Base-by-base conservation (phyloP, 2,113 vertebrate genomes). In the Oreochromis spilurus region DNA sequence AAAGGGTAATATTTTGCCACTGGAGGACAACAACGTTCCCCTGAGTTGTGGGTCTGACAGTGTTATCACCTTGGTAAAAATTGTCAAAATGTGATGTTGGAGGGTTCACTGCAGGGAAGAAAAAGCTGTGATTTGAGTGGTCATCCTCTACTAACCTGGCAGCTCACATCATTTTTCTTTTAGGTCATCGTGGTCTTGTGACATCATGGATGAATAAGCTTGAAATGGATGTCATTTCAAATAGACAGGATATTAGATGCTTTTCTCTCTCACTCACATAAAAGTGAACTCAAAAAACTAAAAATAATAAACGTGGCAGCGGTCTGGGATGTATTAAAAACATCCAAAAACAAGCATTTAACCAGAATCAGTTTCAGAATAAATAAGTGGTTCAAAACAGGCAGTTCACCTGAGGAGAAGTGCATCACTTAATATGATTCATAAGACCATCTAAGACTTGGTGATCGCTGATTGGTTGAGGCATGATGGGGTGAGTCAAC, bases 81-180 rank as follows among this genome's bases (percentile, higher is more conserved):
- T 77, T 34, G 17, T 34, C 10, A 77, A 89, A 62, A 9, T n/a
- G 14, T 75, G 84, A 81, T 50, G 57, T 82, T 83, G 52, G 40
- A 67, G 72, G 67, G 77, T 81, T 85, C 21, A 84, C 38, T 53
- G 58, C 45, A n/a, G 79, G 12, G 57, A 54, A 40, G 24, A 40
- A 67, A 65, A 80, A 36, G 14, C 83, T 81, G 83, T 52, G 85
- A 88, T 84, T 79, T 53, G 75, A 86, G 72, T 0, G 31, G 45
- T 88, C 84, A 85, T 19, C 79, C 7, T 85, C 57, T 70, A 54
- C 79, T 62, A 82, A 86, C 55, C 77, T 87, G 53, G 81, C 72
- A 85, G 55, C 24, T 55, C 53, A 34, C 67, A 80, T 90, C 34
- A 43, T 88, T 83, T 86, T 81, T 65, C 48, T 80, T 70, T 80